Evolutionary conservation across 2,113 vertebrate species (phyloP).

Genomic region (Pluvianellus socialis): DNA sequence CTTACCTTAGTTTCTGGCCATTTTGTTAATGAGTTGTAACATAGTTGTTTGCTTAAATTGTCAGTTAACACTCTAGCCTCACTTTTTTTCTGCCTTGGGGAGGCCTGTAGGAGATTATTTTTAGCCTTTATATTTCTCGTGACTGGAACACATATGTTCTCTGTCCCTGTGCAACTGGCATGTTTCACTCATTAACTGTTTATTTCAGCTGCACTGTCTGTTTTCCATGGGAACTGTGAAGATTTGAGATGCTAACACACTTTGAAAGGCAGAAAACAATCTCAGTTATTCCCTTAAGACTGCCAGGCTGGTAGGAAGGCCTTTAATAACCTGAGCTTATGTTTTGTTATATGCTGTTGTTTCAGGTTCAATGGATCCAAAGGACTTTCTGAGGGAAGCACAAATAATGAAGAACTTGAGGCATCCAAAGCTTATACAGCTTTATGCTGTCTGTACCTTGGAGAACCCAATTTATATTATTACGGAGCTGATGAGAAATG

Average conservation of each 20-base stretch:
- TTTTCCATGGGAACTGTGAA: conserved; percentile 54
- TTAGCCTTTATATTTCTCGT: conserved; percentile 26
- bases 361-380: conserved; percentile 90
- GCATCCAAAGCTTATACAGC: conserved; percentile 94
- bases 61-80: not conserved
- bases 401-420: conserved; percentile 94
- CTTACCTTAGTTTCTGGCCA: not conserved
- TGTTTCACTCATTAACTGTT: conserved; percentile 48
- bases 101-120: not conserved
- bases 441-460: conserved; percentile 94
- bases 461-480: conserved; percentile 97
- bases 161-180: not conserved
- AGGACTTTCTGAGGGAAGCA: conserved; percentile 93
- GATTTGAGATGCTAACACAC: conserved; percentile 48
- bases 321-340: conserved; percentile 62
- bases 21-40: not conserved
- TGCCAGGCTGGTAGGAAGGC: conserved; percentile 15
- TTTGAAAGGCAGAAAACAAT: conserved; percentile 51
- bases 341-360: conserved; percentile 52
- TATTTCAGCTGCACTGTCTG: conserved; percentile 41
- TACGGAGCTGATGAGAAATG: conserved; percentile 95
- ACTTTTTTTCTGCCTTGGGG: not conserved
- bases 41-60: not conserved
- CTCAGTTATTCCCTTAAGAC: conserved; percentile 50
- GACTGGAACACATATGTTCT: conserved; percentile 21